Percentiles rank a stretch among this genome's conserved stretches.
Conservation (phyloP, 2,797 vertebrate genomes). For the Peromyscus attwateri region DNA sequence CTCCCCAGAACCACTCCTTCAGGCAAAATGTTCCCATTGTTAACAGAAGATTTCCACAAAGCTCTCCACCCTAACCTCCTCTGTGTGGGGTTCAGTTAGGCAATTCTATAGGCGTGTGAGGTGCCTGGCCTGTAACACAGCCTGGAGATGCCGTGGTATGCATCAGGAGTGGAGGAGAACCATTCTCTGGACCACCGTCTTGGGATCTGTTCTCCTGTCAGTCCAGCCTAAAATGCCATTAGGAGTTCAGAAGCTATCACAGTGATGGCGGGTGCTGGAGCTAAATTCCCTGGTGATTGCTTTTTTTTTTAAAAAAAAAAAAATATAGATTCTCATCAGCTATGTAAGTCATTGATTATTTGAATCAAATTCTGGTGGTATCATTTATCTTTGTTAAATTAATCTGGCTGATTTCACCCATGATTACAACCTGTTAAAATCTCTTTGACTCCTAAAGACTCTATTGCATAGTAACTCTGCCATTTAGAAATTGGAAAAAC, state of each 20-base stretch:
- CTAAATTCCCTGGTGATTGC: constrained; percentile 14
- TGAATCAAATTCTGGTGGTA: constrained; percentile 37
- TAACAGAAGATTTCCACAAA: background rate
- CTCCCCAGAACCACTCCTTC: background rate
- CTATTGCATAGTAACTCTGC: constrained; percentile 17
- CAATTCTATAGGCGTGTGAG: background rate
- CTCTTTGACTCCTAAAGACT: constrained; percentile 58
- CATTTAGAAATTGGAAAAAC: constrained; percentile 21
- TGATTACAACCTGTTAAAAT: constrained; percentile 70
- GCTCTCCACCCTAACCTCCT: background rate
- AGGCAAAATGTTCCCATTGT: background rate
- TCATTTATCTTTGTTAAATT: constrained; percentile 71
- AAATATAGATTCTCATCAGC: background rate
- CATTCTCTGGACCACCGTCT: background rate
- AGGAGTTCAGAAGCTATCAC: background rate
- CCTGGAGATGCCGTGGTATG: background rate
- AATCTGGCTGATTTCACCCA: constrained; percentile 53
- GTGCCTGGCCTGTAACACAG: background rate
- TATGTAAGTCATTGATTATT: constrained; percentile 58
- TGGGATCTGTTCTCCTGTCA: background rate
- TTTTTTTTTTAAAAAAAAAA: background rate
- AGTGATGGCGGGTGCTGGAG: background rate
- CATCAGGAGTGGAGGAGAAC: background rate
- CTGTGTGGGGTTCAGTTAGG: background rate
- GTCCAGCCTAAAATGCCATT: background rate